Base-by-base conservation (phyloP, 1,140 invertebrate genomes). In the Anastrepha obliqua region DNA sequence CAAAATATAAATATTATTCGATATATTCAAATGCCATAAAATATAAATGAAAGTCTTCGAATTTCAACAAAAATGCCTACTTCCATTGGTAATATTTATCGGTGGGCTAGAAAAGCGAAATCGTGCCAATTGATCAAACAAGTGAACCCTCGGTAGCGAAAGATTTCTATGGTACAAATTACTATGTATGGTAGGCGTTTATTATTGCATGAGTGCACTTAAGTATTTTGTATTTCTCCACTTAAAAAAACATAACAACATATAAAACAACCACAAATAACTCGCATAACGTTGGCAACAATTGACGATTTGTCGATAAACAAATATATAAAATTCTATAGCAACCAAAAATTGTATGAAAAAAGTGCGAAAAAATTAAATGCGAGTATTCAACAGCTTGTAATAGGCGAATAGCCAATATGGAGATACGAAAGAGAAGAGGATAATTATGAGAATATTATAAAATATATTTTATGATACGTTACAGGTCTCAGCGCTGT, bases 231-330 rank as follows among this genome's bases (percentile, higher is more conserved):
- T n/a, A n/a, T n/a, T n/a, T n/a, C n/a, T n/a, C n/a, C n/a, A 39
- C 51, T 29, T 29, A 29, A 59, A 86, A n/a, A 86, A 67, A 74
- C 51, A n/a, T 58, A 87, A 87, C 47, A 81, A 87, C 47, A 64
- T 13, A 29, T 29, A 29, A 29, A 11, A 62, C n/a, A 87, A 59
- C 29, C 42, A 87, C 64, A 58, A 78, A 87, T 17, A 55, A 87
- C 20, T 55, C 13, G 1, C 15, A 90, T 89, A 89, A 88, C 88
- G 88, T 89, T 89, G 88, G 89, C 81, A 91, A 91, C 89, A 90
- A 86, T 89, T 88, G 85, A 89, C 88, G 90, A 90, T 90, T 90
- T 90, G 89, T 90, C 90, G 89, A 91, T 90, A 91, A 91, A 89
- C 87, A 89, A 86, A 87, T 89, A 88, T 89, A 70, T 9, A 85